These are phyloP conservation scores for Buceros bicornis DNA, from an alignment of 2,797 vertebrate genomes.

Conservation along the genomic window DNA sequence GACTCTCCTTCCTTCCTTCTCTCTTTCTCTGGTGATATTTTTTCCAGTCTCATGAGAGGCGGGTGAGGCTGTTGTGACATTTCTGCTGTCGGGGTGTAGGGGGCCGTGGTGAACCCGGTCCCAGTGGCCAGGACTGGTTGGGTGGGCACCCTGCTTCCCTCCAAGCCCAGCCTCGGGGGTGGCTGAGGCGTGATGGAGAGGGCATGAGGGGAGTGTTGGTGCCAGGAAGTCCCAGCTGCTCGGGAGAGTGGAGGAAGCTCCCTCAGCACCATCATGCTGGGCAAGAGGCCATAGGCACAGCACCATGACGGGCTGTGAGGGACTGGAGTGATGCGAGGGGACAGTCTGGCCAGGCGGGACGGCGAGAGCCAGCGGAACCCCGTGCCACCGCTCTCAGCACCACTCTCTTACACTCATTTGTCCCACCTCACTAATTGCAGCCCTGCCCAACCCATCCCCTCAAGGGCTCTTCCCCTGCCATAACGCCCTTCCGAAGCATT, in stretches of 20 bases:
- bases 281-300: not conserved
- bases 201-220: accelerated
- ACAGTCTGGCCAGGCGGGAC: not conserved
- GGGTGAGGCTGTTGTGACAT: not conserved
- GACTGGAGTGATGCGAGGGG: accelerated
- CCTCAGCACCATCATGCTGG: not conserved
- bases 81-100: accelerated
- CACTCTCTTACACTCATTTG: not conserved
- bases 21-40: not conserved
- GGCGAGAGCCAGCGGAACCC: not conserved
- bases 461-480: not conserved
- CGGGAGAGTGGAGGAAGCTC: not conserved
- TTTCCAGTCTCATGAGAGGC: not conserved
- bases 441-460: not conserved
- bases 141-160: not conserved
- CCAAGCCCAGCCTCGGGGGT: accelerated
- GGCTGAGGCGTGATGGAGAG: not conserved
- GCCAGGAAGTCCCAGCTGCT: not conserved
- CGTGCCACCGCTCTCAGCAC: accelerated
- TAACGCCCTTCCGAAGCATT: not conserved
- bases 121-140: accelerated
- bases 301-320: not conserved
- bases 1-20: not conserved
- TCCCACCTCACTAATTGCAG: not conserved
- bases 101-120: accelerated